Base-by-base conservation (phyloP, 2,113 vertebrate species). In the Hypocryptadius cinnamomeus region DNA sequence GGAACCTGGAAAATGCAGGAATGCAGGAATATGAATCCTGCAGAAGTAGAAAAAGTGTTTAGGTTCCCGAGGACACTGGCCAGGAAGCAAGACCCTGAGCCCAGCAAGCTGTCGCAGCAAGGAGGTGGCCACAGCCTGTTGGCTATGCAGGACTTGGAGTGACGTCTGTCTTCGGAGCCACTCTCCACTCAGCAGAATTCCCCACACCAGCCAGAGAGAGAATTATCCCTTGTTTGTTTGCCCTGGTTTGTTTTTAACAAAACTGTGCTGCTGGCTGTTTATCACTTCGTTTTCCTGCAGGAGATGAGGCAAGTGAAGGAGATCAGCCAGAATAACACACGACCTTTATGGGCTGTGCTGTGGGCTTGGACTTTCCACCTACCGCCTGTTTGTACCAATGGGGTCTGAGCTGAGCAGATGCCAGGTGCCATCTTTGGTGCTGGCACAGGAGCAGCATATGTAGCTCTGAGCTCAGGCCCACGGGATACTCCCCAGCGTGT, bases 311-410 rank as follows among this genome's bases (percentile, higher is more conserved):
- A 94, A 95, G 96, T 1, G 31, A 91, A 93, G 74, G 79, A 96
- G 96, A 95, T 96, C 91, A 96, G 96, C 92, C 93, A 95, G 92
- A 96, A 96, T 95, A 96, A 95, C 95, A 93, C 91, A 93, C 88
- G 96, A 96, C 95, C 93, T 96, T 96, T 95, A 37, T 81, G 90
- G 95, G 93, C 79, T 95, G 68, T 91, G 90, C 87, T 93, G 95
- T 96, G 94, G 96, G 95, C 93, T 96, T 93, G 96, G 95, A 95
- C 96, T 96, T 95, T 94, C 95, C 93, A 91, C 91, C 92, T 91
- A 94, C 96, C 9, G 16, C 85, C 90, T 92, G 53, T 47, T 17
- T 93, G 95, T 95, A 95, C 93, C 96, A 95, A 94, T 93, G 87
- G 90, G 94, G 94, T 79, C 94, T 81, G 79, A 90, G 94, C 57